Conservation (phyloP, 1,140 invertebrate species). For the Panulirus ornatus region DNA sequence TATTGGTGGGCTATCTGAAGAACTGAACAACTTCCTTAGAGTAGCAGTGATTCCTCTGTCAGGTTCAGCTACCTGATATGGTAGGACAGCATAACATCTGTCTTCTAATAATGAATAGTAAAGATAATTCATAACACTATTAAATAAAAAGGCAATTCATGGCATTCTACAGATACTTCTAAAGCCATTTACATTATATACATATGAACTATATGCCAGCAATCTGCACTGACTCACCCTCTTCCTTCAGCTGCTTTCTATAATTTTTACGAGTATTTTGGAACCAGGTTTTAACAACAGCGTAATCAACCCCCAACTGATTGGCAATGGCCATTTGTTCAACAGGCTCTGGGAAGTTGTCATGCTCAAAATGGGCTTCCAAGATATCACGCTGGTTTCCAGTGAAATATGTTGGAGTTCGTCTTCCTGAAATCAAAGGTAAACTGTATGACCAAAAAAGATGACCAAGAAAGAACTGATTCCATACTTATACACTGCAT, state of each 20-base stretch:
- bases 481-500: background rate
- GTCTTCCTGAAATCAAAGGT: constrained; percentile 28
- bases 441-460: background rate
- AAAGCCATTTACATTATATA: background rate
- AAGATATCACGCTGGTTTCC: constrained; percentile 52
- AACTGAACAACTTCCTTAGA: too few species aligned
- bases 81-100: too few species aligned
- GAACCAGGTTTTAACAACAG: constrained; percentile 69
- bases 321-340: constrained; percentile 56
- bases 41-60: too few species aligned
- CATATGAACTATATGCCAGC: background rate
- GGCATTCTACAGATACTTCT: background rate
- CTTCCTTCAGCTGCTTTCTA: constrained; percentile 59
- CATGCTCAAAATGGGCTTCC: constrained; percentile 63
- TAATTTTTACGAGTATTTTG: constrained; percentile 67
- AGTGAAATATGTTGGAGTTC: constrained; percentile 60
- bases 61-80: too few species aligned
- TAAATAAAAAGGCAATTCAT: too few species aligned
- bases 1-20: too few species aligned
- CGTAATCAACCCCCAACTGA: constrained; percentile 56
- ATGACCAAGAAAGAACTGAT: too few species aligned
- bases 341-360: constrained; percentile 63
- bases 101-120: too few species aligned
- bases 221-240: constrained; percentile 27
- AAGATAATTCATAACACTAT: too few species aligned